Conservation (phyloP, 1,140 invertebrate species). For the Drosophila aff. region DNA sequence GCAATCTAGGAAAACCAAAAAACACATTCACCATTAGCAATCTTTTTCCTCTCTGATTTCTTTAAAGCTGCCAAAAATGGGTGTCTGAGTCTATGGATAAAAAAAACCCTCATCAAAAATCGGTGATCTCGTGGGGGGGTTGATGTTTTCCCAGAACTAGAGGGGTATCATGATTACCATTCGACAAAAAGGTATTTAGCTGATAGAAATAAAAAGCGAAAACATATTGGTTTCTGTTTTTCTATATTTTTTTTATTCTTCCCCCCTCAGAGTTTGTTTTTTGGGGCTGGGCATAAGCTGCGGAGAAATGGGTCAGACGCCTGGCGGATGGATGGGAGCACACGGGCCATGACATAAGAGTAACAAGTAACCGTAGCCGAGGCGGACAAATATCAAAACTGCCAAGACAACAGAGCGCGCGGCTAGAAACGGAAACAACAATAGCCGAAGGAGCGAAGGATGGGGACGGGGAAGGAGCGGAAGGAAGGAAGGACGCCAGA, state of each 20-base stretch:
- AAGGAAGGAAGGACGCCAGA: slow-evolving; percentile 5
- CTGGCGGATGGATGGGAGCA: slow-evolving; percentile 17
- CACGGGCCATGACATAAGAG: slow-evolving; percentile 59
- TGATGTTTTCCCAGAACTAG: background rate
- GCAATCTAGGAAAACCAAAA: slow-evolving; percentile 11
- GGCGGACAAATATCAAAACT: slow-evolving; percentile 56
- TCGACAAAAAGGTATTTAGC: slow-evolving; percentile 66
- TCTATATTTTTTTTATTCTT: slow-evolving; percentile 33
- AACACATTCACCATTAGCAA: background rate
- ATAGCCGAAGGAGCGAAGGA: slow-evolving; percentile 16
- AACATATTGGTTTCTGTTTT: slow-evolving; percentile 74
- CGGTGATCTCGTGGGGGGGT: slow-evolving; percentile 17
- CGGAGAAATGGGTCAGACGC: slow-evolving; percentile 74
- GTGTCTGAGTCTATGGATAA: background rate
- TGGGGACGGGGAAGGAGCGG: background rate
- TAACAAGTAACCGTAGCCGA: slow-evolving; percentile 52
- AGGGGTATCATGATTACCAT: slow-evolving; percentile 55
- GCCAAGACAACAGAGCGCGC: slow-evolving; percentile 40
- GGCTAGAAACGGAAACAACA: slow-evolving; percentile 41
- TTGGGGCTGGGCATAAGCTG: slow-evolving; percentile 51
- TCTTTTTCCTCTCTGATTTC: background rate
- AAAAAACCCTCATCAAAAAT: slow-evolving; percentile 36
- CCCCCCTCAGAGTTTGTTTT: background rate
- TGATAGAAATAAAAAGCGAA: slow-evolving; percentile 67
- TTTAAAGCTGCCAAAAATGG: slow-evolving; percentile 33